Conservation (phyloP, 1,140 invertebrate species). For the Drosophila hydei region DNA sequence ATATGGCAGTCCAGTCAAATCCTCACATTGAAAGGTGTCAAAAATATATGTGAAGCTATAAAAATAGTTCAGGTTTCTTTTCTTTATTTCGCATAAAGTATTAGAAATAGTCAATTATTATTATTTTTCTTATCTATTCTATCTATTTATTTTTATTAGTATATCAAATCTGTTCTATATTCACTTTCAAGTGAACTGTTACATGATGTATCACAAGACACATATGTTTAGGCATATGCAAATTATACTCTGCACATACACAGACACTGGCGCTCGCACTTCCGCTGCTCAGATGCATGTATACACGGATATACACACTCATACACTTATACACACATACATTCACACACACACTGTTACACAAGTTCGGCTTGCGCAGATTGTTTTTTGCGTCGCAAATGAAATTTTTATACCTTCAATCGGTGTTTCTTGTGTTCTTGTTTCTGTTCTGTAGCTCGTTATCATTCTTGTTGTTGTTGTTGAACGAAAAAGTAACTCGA, state of each 20-base stretch:
- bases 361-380: constrained; percentile 29
- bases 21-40: too few relatives aligned
- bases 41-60: too few relatives aligned
- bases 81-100: too few relatives aligned
- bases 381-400: constrained; percentile 44
- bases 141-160: not conserved
- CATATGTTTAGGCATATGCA: not conserved
- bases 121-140: not conserved
- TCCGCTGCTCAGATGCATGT: constrained; percentile 3
- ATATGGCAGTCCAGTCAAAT: too few relatives aligned
- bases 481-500: constrained; percentile 29
- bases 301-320: not conserved
- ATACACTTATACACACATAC: not conserved
- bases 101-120: not conserved
- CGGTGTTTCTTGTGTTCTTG: constrained; percentile 26
- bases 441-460: constrained; percentile 5
- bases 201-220: not conserved
- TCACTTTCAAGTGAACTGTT: not conserved
- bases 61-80: too few relatives aligned
- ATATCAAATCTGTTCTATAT: not conserved
- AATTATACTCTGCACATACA: constrained; percentile 1
- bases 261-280: constrained; percentile 8
- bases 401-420: constrained; percentile 41
- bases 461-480: constrained; percentile 40
- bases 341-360: not conserved